Base-by-base conservation (phyloP, 2,113 vertebrate genomes). In the Chaenogobius annularis region DNA sequence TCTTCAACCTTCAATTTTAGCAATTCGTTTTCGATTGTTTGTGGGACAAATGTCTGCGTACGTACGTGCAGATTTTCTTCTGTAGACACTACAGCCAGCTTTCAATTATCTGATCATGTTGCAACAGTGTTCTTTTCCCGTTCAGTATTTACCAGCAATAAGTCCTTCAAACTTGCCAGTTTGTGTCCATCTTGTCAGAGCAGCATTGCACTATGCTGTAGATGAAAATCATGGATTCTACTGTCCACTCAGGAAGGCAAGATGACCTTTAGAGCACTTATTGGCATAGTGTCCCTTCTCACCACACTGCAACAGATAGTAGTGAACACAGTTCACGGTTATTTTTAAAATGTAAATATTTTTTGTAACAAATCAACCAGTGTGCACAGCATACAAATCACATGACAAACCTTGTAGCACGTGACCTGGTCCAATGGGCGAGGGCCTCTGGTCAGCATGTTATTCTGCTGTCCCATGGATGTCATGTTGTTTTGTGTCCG, bases 241-340 rank as follows among this genome's bases (percentile, higher is more conserved):
- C 90, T 99, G 98, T 85, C 98, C 98, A 77, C 96, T 99, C 88
- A 99, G 93, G 91, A 99, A 99, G 73, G 98, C 98, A 83, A 99
- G 93, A 69, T 99, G 98, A 82, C 98, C 97, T 93, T 99, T 99
- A 77, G 96, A 98, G 89, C 98, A 99, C 94, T 98, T 96, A 94
- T 99, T 99, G 91, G 98, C 98, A 64, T 99, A 99, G 89, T 99
- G 98, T 84, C 98, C 98, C 90, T 98, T 98, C 88, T 99, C 98
- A 55, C 98, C 98, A 85, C 98, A 99, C 98, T 99, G 68, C 40
- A 74, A 64, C 9, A 35, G 31, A 61, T 31, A 61, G 1, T 31
- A 14, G 10, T 14, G 10, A 15, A 59, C 12, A 59, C 20, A 56
- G 3, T 40, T 7, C 5, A 40, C 3, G 6, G 6, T 7, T 40